Base-by-base conservation (phyloP, 2,113 vertebrate genomes). In the Corvus hawaiiensis region DNA sequence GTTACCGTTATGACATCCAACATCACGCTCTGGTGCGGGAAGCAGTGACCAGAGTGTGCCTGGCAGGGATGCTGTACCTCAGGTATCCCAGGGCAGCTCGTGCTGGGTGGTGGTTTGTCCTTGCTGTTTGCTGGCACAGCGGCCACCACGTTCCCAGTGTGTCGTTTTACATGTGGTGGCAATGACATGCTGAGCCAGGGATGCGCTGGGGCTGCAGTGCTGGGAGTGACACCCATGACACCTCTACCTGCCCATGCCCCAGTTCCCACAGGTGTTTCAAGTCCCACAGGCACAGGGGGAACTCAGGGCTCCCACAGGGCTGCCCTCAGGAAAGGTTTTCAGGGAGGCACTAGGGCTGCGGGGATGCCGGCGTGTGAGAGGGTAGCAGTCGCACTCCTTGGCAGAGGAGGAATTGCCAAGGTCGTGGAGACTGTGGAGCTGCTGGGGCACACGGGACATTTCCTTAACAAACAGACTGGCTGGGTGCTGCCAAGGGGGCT, bases 81-180 rank as follows among this genome's bases (percentile, higher is more conserved):
- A 35, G 69, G 39, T 67, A 4, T 21, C n/a, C 28, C 30, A n/a
- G 16, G 23, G 39, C 69, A 74, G 52, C 87, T 35, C 3, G 1
- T 41, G 39, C 61, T 54, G 28, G 1, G 1, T 24, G 33, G 16
- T 48, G 71, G 7, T 49, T 76, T 63, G 26, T 76, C 35, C 71
- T 83, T 13, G 48, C 39, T 62, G 71, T 49, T 41, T 23, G 78
- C n/a, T 83, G 79, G n/a, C 49, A 59, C 77, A 30, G 6, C 2
- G 0, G 33, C 52, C 77, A 44, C 32, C 19, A 1, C 4, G 1
- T n/a, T n/a, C 46, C 69, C 48, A 43, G 16, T 1, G 2, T 7
- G 13, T 1, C 27, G 12, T 27, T 83, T 55, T 28, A 5, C 1
- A 0, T 35, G 30, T 33, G 35, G 55, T 84, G 49, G 21, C 79